These are phyloP conservation scores for Thera obeliscata DNA, from an alignment of 2,888 invertebrate genomes.

Conservation along the genomic window DNA sequence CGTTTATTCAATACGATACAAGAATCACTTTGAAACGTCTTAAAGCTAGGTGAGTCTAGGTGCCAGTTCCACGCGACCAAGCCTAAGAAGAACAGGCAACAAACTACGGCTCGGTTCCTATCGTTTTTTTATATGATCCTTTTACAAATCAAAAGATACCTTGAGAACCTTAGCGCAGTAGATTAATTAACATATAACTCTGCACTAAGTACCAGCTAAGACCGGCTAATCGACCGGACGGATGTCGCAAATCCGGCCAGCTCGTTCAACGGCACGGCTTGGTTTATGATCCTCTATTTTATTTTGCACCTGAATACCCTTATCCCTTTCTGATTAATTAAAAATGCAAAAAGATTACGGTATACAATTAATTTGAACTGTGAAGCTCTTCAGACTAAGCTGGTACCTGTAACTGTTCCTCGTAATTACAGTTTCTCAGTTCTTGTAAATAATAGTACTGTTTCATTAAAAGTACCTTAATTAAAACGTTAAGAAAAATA, in stretches of 20 bases:
- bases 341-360: not conserved
- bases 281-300: slow-evolving; percentile 39
- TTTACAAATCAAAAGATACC: no score
- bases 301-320: slow-evolving; percentile 6
- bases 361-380: not conserved
- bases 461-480: not conserved
- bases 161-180: not conserved
- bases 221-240: slow-evolving; percentile 41
- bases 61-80: no score
- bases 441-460: not conserved
- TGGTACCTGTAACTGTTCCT: not conserved
- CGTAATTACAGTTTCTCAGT: not conserved
- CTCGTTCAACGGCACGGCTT: slow-evolving; percentile 62
- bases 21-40: no score
- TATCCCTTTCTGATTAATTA: not conserved
- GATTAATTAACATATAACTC: slow-evolving; percentile 20
- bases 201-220: slow-evolving; percentile 23
- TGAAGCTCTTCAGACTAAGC: not conserved
- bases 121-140: no score
- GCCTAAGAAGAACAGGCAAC: no score
- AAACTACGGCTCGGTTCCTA: no score
- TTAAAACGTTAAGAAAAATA: not conserved
- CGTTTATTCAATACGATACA: no score
- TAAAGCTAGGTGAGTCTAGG: no score
- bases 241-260: slow-evolving; percentile 57